Percentiles rank a stretch among this genome's conserved stretches.
Evolutionary conservation across 2,888 invertebrate genomes (phyloP).

Genomic region (Ophioninae sp.): DNA sequence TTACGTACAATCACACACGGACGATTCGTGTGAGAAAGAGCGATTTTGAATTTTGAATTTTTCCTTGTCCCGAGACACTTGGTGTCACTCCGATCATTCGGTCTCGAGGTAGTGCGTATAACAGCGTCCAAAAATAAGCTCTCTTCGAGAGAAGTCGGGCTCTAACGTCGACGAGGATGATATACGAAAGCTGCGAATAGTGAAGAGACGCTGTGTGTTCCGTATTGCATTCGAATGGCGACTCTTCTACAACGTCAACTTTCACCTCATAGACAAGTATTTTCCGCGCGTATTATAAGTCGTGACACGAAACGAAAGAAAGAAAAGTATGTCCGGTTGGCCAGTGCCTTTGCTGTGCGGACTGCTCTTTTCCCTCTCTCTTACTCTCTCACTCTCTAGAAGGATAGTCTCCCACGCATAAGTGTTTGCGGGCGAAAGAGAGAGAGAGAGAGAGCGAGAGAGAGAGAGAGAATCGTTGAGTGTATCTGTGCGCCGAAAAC

Average conservation of each 20-base stretch:
- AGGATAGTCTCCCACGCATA: conserved; percentile 55
- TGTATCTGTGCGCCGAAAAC: conserved; percentile 46
- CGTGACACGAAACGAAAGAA: conserved; percentile 29
- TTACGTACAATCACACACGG: too few relatives aligned
- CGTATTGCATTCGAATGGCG: conserved; percentile 56
- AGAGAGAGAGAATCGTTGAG: conserved; percentile 25
- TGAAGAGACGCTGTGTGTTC: conserved; percentile 21
- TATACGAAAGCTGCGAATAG: conserved; percentile 27
- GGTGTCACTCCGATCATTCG: conserved; percentile 4
- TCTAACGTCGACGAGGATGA: conserved; percentile 29
- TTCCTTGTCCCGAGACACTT: neutral
- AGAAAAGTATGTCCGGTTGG: conserved; percentile 12
- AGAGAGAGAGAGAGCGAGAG: conserved; percentile 33
- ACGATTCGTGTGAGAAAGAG: neutral
- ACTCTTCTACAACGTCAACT: conserved; percentile 45
- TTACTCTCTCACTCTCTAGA: conserved; percentile 4
- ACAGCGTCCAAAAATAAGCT: conserved; percentile 62
- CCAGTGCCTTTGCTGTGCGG: conserved; percentile 34
- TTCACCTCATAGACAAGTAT: conserved; percentile 41
- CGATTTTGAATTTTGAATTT: conserved; percentile 9
- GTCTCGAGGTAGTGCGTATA: conserved; percentile 43
- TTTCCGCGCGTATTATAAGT: conserved; percentile 31
- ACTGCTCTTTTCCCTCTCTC: conserved; percentile 20
- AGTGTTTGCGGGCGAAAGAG: conserved; percentile 25
- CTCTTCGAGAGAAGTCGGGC: conserved; percentile 29